Evolutionary conservation across 2,113 vertebrate species (phyloP), one percentile per base, ranked within the genome.

Genomic region (Pleuronectes platessa): DNA sequence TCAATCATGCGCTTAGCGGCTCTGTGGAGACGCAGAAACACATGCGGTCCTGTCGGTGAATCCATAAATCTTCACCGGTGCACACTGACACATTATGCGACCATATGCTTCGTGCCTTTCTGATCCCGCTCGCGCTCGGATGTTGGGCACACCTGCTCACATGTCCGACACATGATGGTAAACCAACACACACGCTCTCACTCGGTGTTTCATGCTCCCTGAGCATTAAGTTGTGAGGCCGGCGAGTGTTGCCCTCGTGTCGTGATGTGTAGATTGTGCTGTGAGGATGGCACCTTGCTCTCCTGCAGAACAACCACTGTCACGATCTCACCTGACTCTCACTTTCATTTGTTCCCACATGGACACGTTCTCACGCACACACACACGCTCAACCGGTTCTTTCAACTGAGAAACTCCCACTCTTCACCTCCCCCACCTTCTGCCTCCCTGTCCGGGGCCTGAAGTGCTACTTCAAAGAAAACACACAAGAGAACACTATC

Each of bases 81-180:
- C 68, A 72, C 71, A 37, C 56, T 68, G 71, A 68, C 65, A 24
- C 79, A 66, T 85, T 71, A 78, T 81, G 66, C 62, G 61, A 63
- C 79, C 87, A 70, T 82, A 79, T 86, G 85, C 73, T 89, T 86
- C 79, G 84, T 21, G 84, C 66, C 58, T 53, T 61, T 68, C n/a
- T 86, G 83, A 59, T 58, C 85, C 67, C 5, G 23, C 86, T 79
- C 79, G 59, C 56, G 37, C 84, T 75, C 68, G 42, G 2, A 63
- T 72, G 67, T 81, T 73, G 74, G 64, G 81, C 82, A 87, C 90
- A 89, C 86, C 86, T 86, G 84, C 74, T 83, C 79, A 55, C 64
- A 60, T 56, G 65, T 71, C 78, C 66, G 9, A 66, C 69, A 69
- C 76, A 68, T 71, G 61, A 79, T 51, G 67, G 66, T 18, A n/a